Conservation (phyloP, 2,113 vertebrate species). For the Neodontobutis hainanensis region DNA sequence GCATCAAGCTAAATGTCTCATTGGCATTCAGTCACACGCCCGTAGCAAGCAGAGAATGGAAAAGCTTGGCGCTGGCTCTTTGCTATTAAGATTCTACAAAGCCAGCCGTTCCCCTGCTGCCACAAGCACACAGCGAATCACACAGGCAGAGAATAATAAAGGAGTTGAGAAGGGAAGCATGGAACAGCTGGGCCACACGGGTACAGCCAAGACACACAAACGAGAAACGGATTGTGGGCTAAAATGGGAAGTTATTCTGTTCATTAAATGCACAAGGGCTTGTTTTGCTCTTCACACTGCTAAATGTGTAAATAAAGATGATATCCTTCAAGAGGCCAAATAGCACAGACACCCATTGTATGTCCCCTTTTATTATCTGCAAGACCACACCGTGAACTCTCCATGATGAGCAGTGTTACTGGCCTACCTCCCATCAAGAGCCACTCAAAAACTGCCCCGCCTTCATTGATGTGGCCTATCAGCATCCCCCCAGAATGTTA, state of each 20-base stretch:
- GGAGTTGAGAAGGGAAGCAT: conserved; percentile 45
- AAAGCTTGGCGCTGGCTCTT: conserved; percentile 50
- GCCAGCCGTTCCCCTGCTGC: conserved; percentile 66
- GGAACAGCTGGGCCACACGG: conserved; percentile 50
- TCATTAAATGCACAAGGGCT: conserved; percentile 33
- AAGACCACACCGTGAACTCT: conserved; percentile 50
- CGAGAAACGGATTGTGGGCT: conserved; percentile 26
- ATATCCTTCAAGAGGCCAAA: conserved; percentile 30
- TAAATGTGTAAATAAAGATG: conserved; percentile 36
- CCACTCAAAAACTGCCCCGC: conserved; percentile 20
- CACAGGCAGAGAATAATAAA: conserved; percentile 68
- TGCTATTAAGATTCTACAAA: conserved; percentile 75
- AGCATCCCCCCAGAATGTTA: conserved; percentile 50
- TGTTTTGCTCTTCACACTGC: conserved; percentile 9
- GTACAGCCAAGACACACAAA: conserved; percentile 35
- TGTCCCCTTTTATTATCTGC: conserved; percentile 21
- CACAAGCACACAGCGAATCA: conserved; percentile 58
- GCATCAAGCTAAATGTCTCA: conserved; percentile 63
- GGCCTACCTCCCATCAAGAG: conserved; percentile 43
- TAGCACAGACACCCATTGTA: conserved; percentile 15
- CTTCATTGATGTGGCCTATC: conserved; percentile 45
- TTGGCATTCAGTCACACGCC: conserved; percentile 71
- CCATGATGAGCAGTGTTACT: conserved; percentile 54
- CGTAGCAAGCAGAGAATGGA: conserved; percentile 46
- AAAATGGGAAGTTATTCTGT: conserved; percentile 26